Base-by-base conservation (phyloP, 2,888 invertebrate genomes). In the Morpho helenor region DNA sequence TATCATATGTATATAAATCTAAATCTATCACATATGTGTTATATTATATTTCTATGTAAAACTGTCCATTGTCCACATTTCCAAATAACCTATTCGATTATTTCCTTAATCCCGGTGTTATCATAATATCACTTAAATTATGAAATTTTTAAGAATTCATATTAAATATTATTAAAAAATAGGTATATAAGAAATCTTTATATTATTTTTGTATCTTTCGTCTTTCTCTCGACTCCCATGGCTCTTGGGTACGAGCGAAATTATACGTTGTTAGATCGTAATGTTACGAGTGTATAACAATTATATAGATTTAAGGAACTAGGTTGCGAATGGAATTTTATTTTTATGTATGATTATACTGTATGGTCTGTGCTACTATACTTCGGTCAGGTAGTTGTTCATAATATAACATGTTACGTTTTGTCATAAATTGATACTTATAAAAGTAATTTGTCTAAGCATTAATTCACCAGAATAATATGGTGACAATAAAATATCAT, bases 401-500 rank as follows among this genome's bases (percentile, higher is more conserved):
- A 61, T 42, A 57, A 52, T 44, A 43, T 31, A 41, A 51, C 39
- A 43, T 10, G 41, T 61, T 63, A 52, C n/a, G 49, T 59, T 61
- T 49, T 49, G 41, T 48, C 53, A 39, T 52, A 57, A 8, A 39
- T 53, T 53, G 43, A 3, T 8, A 10, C 10, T 8, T 52, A 45
- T 31, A 43, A 44, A 48, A 55, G 8, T 10, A 16, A 8, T 47
- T 31, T 45, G 10, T 69, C 65, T 66, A 74, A 76, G 71, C 67
- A 58, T 69, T 78, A 76, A 77, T 75, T 88, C 87, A 87, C 89
- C 88, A 87, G 59, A 63, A 69, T 77, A 75, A 76, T 76, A 84
- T 87, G 89, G 88, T 88, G 89, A 89, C 87, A 87, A 87, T 88
- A 89, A 89, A 79, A 85, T 86, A 87, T 86, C 42, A 84, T 89